phyloP scores from a whole-genome alignment of 1,140 invertebrate species.

The Diploscapter pachys region DNA sequence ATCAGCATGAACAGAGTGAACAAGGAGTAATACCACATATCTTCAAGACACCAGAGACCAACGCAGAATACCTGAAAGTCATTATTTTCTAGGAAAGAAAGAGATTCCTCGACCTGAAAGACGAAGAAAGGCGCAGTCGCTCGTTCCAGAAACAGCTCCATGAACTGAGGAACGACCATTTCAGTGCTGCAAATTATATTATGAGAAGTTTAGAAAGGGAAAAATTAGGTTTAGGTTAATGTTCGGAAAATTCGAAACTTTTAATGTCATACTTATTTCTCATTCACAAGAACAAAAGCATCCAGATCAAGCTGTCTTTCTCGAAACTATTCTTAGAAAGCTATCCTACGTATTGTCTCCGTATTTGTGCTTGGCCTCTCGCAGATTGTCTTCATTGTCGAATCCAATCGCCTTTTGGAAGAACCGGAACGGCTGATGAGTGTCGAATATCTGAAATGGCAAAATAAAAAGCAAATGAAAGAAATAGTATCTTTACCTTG shows the following conservation, averaged over 20 bases:
- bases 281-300: no score
- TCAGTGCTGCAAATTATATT: conserved; percentile 68
- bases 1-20: conserved; percentile 96
- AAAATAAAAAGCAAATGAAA: background rate
- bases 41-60: conserved; percentile 94
- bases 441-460: background rate
- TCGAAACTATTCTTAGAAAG: no score
- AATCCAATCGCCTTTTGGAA: conserved; percentile 36
- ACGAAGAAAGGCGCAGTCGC: conserved; percentile 99
- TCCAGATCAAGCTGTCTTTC: no score
- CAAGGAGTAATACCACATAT: conserved; percentile 75
- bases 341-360: conserved; percentile 47
- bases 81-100: conserved; percentile 52
- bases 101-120: conserved; percentile 62
- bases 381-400: conserved; percentile 47
- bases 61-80: conserved; percentile 85
- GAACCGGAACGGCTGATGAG: conserved; percentile 1
- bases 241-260: no score
- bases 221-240: background rate
- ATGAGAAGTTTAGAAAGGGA: background rate
- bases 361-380: conserved; percentile 40
- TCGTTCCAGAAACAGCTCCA: conserved; percentile 90
- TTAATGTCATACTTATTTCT: no score
- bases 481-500: background rate
- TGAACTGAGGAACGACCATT: conserved; percentile 90